phyloP scores from a whole-genome alignment of 2,888 invertebrate genomes.

The Nephrotoma flavescens region DNA sequence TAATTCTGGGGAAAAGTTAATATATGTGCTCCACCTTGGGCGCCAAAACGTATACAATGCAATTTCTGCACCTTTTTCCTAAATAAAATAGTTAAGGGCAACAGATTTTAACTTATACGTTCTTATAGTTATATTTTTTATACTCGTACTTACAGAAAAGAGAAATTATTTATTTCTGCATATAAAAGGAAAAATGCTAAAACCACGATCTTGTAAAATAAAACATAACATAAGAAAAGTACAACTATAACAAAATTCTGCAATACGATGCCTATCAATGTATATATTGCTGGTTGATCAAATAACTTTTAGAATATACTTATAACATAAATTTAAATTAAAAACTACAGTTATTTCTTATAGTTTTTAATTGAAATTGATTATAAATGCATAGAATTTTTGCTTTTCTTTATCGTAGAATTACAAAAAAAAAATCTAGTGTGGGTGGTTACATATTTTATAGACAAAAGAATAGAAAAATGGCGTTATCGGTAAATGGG shows the following conservation, averaged over 20 bases:
- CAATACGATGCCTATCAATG: not conserved
- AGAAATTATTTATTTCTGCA: not conserved
- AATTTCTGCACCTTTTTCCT: not conserved
- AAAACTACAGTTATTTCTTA: not conserved
- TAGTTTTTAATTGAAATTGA: not conserved
- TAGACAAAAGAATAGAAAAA: not conserved
- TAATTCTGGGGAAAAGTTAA: too few species aligned
- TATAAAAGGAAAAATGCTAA: not conserved
- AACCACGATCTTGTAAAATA: not conserved
- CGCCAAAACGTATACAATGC: too few species aligned
- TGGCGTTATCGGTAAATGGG: not conserved
- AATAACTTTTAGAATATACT: not conserved
- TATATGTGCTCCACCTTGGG: too few species aligned
- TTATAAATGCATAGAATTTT: not conserved
- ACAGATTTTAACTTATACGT: not conserved
- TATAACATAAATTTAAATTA: not conserved
- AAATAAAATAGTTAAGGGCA: not conserved
- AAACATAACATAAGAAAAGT: not conserved
- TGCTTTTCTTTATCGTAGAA: not conserved
- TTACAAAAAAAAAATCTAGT: not conserved
- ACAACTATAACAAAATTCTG: not conserved
- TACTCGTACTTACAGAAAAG: not conserved
- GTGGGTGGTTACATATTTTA: not conserved
- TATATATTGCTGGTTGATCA: not conserved
- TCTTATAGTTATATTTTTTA: not conserved